Evolutionary conservation across 2,113 vertebrate genomes (phyloP), one percentile per base, ranked within the genome.

Genomic region (Sclerurus mexicanus): DNA sequence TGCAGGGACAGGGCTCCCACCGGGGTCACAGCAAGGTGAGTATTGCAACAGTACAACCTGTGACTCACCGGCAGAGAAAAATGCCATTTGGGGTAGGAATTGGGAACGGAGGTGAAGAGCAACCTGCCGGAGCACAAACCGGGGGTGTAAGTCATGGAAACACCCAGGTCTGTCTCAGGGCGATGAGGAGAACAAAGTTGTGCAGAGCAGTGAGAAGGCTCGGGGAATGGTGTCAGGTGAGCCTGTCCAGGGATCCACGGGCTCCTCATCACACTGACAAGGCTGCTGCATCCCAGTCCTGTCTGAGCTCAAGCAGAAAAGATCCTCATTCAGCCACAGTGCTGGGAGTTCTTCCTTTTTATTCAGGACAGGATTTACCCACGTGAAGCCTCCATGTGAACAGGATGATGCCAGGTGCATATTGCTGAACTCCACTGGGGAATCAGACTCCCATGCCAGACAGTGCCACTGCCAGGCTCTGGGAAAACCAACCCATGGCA

Each of bases 21-120:
- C 7, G 91, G 81, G 95, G 96, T 96, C 96, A 86, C 0, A 0
- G 91, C 93, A 89, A 95, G 95, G 96, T 95, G 83, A 96, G 80
- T 71, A 14, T 87, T 93, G 95, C 96, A 90, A 67, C 93, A 94
- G 91, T 1, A 22, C 71, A 18, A 10, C 1, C 13, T 1, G 10
- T 89, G 83, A 92, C 80, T 95, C 93, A 90, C 52, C 16, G 0
- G 72, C 52, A 84, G 42, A 82, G 81, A 89, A 89, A 94, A 96
- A 90, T 83, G 96, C 62, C 87, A 66, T 89, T 82, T 76, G 74
- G 63, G 76, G 58, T 44, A 85, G 64, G 83, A 82, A 88, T 27
- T 2, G 7, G 78, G 69, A 77, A 72, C 15, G 3, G 6, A 88
- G 78, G 44, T 77, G 39, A 27, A 86, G n/a, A 94, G 56, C 35